Percentiles rank a stretch among this genome's conserved stretches.
These are phyloP conservation scores for Lepidurus couesii DNA, from an alignment of 1,140 invertebrate species.

Conservation along the genomic window DNA sequence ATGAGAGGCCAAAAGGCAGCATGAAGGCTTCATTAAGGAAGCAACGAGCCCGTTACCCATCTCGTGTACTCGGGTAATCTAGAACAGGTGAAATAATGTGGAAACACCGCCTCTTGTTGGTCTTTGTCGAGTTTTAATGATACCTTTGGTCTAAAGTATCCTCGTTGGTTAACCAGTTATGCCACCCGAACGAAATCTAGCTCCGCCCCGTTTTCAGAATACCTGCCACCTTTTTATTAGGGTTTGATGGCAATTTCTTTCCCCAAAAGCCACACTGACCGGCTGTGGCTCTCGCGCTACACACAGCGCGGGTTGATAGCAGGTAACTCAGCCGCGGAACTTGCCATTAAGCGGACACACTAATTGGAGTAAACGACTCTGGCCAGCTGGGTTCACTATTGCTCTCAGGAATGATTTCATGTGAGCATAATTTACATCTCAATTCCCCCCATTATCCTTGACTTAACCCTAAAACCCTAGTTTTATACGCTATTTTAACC, in stretches of 20 bases:
- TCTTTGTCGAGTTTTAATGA: neutral
- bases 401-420: neutral
- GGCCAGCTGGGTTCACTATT: neutral
- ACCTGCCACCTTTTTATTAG: slow-evolving; percentile 9
- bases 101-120: neutral
- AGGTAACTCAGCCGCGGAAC: neutral
- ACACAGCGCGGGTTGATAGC: neutral
- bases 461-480: too few species aligned
- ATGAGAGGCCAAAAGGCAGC: too few species aligned
- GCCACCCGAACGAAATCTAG: neutral
- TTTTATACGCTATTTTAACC: too few species aligned
- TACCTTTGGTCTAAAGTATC: slow-evolving; percentile 19
- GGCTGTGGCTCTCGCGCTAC: neutral
- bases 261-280: neutral
- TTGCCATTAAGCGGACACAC: neutral
- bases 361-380: neutral
- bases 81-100: too few species aligned
- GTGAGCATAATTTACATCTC: neutral
- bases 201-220: neutral
- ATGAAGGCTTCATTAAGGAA: too few species aligned
- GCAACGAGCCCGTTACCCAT: too few species aligned
- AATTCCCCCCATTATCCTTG: neutral
- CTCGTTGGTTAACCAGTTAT: slow-evolving; percentile 19
- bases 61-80: too few species aligned
- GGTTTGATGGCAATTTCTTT: slow-evolving; percentile 4